Percentiles rank a stretch among this genome's conserved stretches.
Conservation (phyloP, 2,113 vertebrate species). For the Rhineura floridana region DNA sequence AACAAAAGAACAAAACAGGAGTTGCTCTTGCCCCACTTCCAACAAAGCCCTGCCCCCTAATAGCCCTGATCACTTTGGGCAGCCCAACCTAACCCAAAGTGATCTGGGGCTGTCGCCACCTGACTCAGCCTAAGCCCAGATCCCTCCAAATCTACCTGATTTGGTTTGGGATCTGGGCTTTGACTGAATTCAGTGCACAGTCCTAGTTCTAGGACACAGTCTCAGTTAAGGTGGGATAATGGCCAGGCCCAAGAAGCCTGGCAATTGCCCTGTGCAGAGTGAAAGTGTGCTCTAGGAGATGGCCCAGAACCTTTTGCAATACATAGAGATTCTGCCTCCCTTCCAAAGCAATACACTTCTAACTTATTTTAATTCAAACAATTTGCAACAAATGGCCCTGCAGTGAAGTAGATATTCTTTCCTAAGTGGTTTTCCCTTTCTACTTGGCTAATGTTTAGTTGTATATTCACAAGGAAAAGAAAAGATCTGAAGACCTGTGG, state of each 20-base stretch:
- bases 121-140: no score
- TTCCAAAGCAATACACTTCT: slow-evolving; percentile 33
- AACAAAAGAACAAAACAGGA: no score
- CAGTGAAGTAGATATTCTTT: slow-evolving; percentile 63
- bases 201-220: no score
- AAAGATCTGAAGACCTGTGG: slow-evolving; percentile 73
- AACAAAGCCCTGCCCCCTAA: no score
- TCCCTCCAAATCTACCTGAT: no score
- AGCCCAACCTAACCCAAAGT: no score
- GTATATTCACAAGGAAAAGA: slow-evolving; percentile 65
- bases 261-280: not conserved
- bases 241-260: not conserved
- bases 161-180: no score
- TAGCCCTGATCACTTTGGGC: no score
- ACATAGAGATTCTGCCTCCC: slow-evolving; percentile 31
- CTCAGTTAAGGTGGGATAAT: not conserved
- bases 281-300: not conserved
- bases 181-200: no score
- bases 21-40: no score
- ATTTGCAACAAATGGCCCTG: slow-evolving; percentile 49
- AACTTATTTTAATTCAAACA: slow-evolving; percentile 56
- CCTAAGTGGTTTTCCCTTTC: slow-evolving; percentile 64
- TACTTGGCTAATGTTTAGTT: slow-evolving; percentile 67
- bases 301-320: not conserved
- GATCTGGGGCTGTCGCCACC: no score